Evolutionary conservation across 2,888 invertebrate species (phyloP).

Genomic region (Liodrosophila aerea): DNA sequence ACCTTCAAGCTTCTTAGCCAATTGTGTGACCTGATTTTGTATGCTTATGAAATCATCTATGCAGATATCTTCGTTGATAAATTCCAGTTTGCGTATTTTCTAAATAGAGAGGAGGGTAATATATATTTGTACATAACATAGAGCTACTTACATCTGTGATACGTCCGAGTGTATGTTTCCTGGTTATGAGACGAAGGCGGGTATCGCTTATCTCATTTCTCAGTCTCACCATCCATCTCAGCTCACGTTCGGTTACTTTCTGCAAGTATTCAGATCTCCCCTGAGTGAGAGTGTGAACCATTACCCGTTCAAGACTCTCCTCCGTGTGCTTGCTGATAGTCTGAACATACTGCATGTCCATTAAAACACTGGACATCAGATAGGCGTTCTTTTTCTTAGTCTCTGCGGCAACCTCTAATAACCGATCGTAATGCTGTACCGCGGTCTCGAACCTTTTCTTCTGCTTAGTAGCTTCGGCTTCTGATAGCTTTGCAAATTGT

Average conservation of each 20-base stretch:
- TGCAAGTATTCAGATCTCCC: conserved; percentile 19
- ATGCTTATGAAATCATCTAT: conserved; percentile 72
- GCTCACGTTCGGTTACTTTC: conserved; percentile 19
- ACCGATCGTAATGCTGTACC: conserved; percentile 52
- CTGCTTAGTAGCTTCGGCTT: neutral
- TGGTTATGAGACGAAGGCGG: conserved; percentile 63
- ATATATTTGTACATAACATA: neutral
- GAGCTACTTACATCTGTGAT: conserved; percentile 56
- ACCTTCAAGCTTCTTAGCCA: conserved; percentile 81
- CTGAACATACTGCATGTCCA: conserved; percentile 35
- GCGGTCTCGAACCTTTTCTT: conserved; percentile 35
- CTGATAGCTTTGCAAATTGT: conserved; percentile 23
- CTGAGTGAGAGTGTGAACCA: conserved; percentile 13
- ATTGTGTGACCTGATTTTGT: conserved; percentile 71
- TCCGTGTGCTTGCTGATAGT: conserved; percentile 27
- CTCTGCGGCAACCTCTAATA: conserved; percentile 16
- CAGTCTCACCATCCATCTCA: conserved; percentile 44
- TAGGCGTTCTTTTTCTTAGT: conserved; percentile 21
- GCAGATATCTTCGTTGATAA: conserved; percentile 68
- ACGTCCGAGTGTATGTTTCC: conserved; percentile 62
- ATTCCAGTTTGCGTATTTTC: conserved; percentile 70
- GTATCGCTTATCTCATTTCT: conserved; percentile 69
- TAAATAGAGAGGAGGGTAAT: conserved; percentile 23
- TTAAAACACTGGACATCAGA: conserved; percentile 29
- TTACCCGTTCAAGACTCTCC: conserved; percentile 15